Evolutionary conservation across 2,113 vertebrate species (phyloP).

Genomic region (Pontoporia blainvillei): DNA sequence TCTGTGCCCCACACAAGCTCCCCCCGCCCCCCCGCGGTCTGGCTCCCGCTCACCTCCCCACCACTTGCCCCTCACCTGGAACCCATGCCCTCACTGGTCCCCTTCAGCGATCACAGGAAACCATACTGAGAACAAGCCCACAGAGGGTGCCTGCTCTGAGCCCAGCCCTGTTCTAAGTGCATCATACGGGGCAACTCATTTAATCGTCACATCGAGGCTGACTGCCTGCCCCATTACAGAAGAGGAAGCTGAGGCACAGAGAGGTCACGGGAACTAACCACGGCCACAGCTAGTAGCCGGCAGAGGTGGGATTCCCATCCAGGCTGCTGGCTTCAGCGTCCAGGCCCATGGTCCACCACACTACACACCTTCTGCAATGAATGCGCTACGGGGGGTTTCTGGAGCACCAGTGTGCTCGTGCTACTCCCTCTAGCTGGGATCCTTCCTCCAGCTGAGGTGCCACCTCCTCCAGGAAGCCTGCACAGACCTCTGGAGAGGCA

Average conservation of each 20-base stretch:
- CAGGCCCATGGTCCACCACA: not conserved
- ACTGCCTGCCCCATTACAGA: not conserved
- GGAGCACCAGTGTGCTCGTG: not conserved
- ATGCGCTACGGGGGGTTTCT: not conserved
- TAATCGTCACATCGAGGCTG: not conserved
- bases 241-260: not conserved
- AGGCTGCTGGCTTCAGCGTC: not conserved
- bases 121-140: not conserved
- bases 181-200: accelerated
- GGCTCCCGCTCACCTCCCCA: not conserved
- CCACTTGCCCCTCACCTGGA: not conserved
- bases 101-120: not conserved
- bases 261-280: not conserved
- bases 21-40: not conserved
- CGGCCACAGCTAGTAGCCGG: not conserved
- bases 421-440: not conserved
- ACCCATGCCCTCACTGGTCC: not conserved
- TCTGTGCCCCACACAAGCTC: not conserved
- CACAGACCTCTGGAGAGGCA: not conserved
- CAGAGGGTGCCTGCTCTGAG: not conserved
- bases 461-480: not conserved
- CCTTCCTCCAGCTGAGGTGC: not conserved
- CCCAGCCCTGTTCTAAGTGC: not conserved
- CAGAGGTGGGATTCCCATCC: not conserved
- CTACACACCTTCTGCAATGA: not conserved